Conservation (phyloP, 2,797 vertebrate species). For the Ptychobarbus kaznakovi region DNA sequence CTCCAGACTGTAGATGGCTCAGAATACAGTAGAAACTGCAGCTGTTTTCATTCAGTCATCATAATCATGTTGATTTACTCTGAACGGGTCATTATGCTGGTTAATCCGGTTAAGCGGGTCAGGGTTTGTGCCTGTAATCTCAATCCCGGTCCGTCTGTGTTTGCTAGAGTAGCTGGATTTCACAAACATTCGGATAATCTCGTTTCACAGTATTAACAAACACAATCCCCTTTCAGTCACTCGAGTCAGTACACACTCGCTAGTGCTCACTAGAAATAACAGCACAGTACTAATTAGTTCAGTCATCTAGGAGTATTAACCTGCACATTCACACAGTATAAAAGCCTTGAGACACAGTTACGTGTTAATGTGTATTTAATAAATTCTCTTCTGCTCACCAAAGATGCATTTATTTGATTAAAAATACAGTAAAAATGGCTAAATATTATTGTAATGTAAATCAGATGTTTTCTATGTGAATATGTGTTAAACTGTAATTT, state of each 20-base stretch:
- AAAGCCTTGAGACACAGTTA: not conserved
- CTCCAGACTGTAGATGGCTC: not conserved
- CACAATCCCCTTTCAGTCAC: not conserved
- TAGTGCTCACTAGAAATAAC: not conserved
- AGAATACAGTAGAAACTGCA: not conserved
- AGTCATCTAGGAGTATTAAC: not conserved
- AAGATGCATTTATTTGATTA: not conserved
- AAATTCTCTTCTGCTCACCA: too few relatives aligned
- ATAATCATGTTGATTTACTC: not conserved
- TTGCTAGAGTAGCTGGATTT: not conserved
- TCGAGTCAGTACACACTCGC: not conserved
- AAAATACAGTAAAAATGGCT: too few relatives aligned
- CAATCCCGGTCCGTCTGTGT: not conserved
- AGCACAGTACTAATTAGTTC: not conserved
- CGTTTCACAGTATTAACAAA: not conserved
- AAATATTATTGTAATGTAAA: not conserved
- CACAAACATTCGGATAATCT: not conserved
- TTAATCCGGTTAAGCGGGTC: constrained; percentile 1
- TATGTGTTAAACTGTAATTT: not conserved
- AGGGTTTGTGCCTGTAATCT: not conserved
- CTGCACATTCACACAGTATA: not conserved
- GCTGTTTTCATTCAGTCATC: not conserved
- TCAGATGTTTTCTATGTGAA: not conserved
- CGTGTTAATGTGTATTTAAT: too few relatives aligned
- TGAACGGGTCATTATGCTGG: not conserved